phyloP scores from a whole-genome alignment of 2,113 vertebrate species.

The Corythornis cristatus region DNA sequence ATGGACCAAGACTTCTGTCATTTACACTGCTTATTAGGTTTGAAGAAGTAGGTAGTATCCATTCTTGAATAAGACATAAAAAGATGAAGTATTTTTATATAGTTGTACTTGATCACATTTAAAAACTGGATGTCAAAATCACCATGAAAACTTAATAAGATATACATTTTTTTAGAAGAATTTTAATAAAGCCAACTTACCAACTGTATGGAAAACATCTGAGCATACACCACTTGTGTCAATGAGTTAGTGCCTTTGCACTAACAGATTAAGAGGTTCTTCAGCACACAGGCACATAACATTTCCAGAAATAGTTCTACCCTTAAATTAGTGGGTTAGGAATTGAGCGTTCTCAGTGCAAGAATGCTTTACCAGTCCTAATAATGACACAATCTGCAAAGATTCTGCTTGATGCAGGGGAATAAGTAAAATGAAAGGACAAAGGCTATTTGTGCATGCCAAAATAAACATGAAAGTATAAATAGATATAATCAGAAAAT shows the following conservation, averaged over 20 bases:
- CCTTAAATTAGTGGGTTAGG: slow-evolving; percentile 43
- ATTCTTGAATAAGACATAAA: background rate
- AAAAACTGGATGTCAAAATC: background rate
- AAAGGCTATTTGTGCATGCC: background rate
- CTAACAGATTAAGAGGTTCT: background rate
- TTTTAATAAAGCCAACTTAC: background rate
- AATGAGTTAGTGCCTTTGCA: background rate
- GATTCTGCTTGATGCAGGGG: background rate
- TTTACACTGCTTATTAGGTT: background rate
- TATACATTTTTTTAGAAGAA: background rate
- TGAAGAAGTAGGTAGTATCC: background rate
- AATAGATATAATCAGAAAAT: background rate
- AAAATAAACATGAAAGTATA: background rate
- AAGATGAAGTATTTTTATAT: background rate
- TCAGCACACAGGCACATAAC: background rate
- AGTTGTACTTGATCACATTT: background rate
- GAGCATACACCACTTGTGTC: background rate
- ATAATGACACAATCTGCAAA: background rate
- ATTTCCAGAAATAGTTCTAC: slow-evolving; percentile 38
- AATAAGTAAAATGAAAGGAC: background rate
- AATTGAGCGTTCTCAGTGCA: background rate
- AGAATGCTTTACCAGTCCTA: slow-evolving; percentile 12
- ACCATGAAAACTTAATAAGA: background rate
- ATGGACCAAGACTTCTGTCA: background rate
- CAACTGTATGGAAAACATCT: background rate